phyloP scores from a whole-genome alignment of 2,113 vertebrate species.

The Plectropomus leopardus region DNA sequence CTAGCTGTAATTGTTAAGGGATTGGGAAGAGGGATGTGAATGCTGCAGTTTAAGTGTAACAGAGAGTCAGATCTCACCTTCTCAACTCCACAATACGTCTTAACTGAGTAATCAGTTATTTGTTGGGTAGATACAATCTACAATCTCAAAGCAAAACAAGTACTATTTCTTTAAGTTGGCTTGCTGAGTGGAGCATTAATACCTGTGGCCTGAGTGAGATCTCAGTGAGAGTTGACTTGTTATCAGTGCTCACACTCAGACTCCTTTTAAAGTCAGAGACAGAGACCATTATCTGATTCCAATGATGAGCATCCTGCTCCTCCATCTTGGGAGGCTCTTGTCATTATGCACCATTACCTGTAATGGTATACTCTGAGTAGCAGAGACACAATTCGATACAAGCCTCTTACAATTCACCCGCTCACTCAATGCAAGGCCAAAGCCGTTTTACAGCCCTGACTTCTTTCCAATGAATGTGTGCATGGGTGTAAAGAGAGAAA shows the following conservation, averaged over 20 bases:
- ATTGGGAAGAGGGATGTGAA: conserved; percentile 9
- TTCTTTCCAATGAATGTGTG: background rate
- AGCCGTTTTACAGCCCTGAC: conserved; percentile 21
- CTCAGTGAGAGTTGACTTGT: conserved; percentile 25
- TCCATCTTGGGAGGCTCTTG: conserved; percentile 44
- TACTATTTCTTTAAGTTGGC: background rate
- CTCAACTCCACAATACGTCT: background rate
- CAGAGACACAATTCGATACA: conserved; percentile 66
- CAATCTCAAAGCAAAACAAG: background rate
- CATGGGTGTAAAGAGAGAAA: background rate
- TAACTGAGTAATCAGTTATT: background rate
- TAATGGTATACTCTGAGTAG: conserved; percentile 63
- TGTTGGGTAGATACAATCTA: background rate
- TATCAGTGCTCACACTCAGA: conserved; percentile 37
- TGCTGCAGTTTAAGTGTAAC: background rate
- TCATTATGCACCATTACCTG: conserved; percentile 75
- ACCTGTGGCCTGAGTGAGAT: conserved; percentile 1
- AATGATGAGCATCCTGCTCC: conserved; percentile 54
- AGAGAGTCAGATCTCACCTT: background rate
- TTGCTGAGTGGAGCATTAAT: background rate
- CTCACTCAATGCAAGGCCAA: conserved; percentile 45
- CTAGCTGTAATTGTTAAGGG: background rate
- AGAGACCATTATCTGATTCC: conserved; percentile 57
- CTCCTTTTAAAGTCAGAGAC: conserved; percentile 43
- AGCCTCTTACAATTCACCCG: conserved; percentile 53